Conservation (phyloP, 2,113 vertebrate genomes). For the Ciconia stormi region DNA sequence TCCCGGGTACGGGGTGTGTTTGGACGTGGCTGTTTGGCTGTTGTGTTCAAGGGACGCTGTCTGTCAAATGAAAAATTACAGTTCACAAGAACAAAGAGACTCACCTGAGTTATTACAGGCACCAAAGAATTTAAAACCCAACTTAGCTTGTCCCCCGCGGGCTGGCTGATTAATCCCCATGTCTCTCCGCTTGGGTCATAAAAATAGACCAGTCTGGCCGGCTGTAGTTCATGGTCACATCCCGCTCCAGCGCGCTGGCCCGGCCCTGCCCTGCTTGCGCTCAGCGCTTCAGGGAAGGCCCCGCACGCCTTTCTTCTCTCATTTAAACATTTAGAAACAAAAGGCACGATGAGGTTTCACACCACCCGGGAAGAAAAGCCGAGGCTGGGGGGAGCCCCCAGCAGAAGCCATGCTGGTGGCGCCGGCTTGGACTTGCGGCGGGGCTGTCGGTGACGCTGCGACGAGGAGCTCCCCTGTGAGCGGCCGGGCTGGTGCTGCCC, state of each 20-base stretch:
- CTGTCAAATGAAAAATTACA: not conserved
- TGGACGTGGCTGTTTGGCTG: not conserved
- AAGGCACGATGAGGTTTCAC: accelerated
- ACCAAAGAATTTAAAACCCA: not conserved
- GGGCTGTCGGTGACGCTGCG: not conserved
- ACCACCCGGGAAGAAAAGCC: not conserved
- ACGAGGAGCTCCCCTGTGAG: not conserved
- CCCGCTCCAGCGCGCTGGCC: not conserved
- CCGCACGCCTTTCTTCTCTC: not conserved
- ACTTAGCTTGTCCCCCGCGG: not conserved
- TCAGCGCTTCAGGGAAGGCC: not conserved
- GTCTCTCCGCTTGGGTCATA: not conserved
- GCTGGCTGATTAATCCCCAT: not conserved
- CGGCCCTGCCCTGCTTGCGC: not conserved
- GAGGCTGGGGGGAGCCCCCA: not conserved
- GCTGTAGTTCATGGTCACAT: not conserved
- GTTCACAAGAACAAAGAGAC: slow-evolving; percentile 29
- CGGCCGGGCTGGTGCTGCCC: not conserved
- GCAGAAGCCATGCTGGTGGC: accelerated
- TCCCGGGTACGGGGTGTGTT: not conserved
- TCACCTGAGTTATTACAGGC: slow-evolving; percentile 43
- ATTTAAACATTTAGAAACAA: not conserved
- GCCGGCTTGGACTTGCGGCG: accelerated
- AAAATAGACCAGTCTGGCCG: not conserved
- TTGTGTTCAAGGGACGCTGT: not conserved